Evolutionary conservation across 2,888 invertebrate genomes (phyloP).

Genomic region (Odontomyia ornata): DNA sequence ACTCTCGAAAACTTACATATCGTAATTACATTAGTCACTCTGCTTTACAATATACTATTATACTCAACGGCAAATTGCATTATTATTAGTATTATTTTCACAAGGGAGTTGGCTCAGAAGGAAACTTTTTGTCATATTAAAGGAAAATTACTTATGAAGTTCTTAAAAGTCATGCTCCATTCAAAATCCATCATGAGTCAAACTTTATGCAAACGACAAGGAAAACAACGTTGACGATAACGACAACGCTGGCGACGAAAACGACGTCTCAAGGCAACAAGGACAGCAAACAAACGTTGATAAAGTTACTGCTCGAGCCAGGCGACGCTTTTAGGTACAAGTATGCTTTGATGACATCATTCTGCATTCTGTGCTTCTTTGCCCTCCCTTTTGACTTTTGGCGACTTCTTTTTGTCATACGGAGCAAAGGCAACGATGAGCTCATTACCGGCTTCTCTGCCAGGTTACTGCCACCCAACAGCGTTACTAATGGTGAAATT

Average conservation of each 20-base stretch:
- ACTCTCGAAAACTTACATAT: too few species aligned
- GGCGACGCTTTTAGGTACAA: neutral
- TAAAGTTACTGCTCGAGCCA: too few species aligned
- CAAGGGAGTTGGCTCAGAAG: too few species aligned
- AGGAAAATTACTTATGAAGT: slow-evolving; percentile 19
- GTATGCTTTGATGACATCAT: neutral
- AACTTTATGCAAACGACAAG: neutral
- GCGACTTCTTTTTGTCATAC: neutral
- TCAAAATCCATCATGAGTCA: neutral
- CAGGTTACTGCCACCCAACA: neutral
- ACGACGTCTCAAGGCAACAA: too few species aligned
- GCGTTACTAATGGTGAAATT: too few species aligned
- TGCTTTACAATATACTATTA: too few species aligned
- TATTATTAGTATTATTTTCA: too few species aligned
- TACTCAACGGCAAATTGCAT: neutral
- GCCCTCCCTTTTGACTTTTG: neutral
- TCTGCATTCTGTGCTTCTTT: neutral
- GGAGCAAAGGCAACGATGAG: slow-evolving; percentile 16
- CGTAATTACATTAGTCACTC: neutral
- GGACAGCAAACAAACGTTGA: too few species aligned
- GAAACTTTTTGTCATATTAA: slow-evolving; percentile 10
- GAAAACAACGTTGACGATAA: neutral
- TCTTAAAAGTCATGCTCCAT: neutral
- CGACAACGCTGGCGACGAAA: too few species aligned
- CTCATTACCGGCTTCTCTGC: slow-evolving; percentile 16